phyloP scores from a whole-genome alignment of 2,888 invertebrate genomes.

The Malthinus seriepunctatus region DNA sequence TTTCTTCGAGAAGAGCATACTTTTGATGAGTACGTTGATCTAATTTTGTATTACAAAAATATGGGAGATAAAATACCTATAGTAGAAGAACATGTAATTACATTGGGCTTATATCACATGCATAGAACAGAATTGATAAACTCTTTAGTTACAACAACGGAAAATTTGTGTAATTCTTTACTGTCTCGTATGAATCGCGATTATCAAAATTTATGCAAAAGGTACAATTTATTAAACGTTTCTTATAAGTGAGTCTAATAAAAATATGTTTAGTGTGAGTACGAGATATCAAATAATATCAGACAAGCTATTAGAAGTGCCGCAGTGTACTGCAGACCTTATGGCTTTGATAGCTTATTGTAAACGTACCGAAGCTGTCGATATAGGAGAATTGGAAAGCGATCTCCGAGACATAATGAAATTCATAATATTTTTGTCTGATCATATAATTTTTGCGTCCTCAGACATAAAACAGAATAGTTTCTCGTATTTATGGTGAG shows the following conservation, averaged over 20 bases:
- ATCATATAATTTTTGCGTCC: too few species aligned
- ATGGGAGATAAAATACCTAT: conserved; percentile 65
- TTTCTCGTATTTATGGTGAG: too few species aligned
- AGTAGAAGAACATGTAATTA: conserved; percentile 65
- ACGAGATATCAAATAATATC: too few species aligned
- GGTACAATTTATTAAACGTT: conserved; percentile 54
- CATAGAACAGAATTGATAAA: conserved; percentile 78
- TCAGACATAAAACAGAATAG: too few species aligned
- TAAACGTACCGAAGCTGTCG: too few species aligned
- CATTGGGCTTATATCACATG: conserved; percentile 84
- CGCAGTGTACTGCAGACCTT: too few species aligned
- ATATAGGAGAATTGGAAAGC: too few species aligned
- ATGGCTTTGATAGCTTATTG: too few species aligned
- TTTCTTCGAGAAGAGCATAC: conserved; percentile 70
- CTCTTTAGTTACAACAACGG: conserved; percentile 71
- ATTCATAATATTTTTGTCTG: too few species aligned
- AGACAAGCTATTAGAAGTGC: too few species aligned
- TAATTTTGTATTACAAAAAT: conserved; percentile 66
- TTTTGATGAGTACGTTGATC: conserved; percentile 66
- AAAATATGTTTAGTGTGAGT: conserved; percentile 1
- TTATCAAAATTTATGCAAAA: conserved; percentile 77
- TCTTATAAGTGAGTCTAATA: conserved; percentile 4
- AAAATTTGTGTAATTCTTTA: conserved; percentile 69
- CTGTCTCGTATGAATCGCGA: conserved; percentile 75
- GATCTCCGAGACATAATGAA: too few species aligned